phyloP scores from a whole-genome alignment of 2,888 invertebrate genomes.

The Drosophila meridiana region DNA sequence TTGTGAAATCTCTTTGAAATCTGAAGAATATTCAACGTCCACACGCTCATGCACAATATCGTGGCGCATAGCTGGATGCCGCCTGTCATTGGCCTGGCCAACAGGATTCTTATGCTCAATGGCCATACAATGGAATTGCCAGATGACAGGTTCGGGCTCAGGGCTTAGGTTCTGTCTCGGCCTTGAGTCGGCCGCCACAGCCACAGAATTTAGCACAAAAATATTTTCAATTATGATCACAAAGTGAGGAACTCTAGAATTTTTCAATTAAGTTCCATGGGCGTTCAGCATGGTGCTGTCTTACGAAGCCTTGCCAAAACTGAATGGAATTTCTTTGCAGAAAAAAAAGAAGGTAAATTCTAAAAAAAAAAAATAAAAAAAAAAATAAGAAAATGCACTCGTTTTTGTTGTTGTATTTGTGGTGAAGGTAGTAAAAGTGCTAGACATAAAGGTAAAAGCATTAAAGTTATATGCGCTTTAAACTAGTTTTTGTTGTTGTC shows the following conservation, averaged over 20 bases:
- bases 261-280: constrained; percentile 73
- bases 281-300: constrained; percentile 28
- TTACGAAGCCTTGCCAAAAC: constrained; percentile 47
- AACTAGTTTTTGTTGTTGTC: constrained; percentile 49
- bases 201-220: constrained; percentile 72
- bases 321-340: constrained; percentile 65
- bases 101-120: constrained; percentile 40
- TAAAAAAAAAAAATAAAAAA: constrained; percentile 6
- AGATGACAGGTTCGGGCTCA: constrained; percentile 57
- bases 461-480: constrained; percentile 81
- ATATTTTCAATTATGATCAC: constrained; percentile 80
- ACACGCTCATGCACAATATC: constrained; percentile 16
- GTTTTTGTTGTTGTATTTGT: constrained; percentile 33
- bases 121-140: constrained; percentile 61
- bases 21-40: constrained; percentile 29
- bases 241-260: constrained; percentile 74
- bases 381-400: constrained; percentile 22
- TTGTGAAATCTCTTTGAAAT: constrained; percentile 21
- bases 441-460: constrained; percentile 77
- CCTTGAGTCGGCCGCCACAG: constrained; percentile 35
- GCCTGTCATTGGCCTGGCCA: constrained; percentile 29
- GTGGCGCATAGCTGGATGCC: constrained; percentile 10
- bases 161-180: constrained; percentile 15
- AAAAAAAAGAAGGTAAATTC: constrained; percentile 27
- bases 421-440: constrained; percentile 69